These are phyloP conservation scores for Acomys russatus DNA, from an alignment of 2,797 vertebrate genomes.

Conservation along the genomic window DNA sequence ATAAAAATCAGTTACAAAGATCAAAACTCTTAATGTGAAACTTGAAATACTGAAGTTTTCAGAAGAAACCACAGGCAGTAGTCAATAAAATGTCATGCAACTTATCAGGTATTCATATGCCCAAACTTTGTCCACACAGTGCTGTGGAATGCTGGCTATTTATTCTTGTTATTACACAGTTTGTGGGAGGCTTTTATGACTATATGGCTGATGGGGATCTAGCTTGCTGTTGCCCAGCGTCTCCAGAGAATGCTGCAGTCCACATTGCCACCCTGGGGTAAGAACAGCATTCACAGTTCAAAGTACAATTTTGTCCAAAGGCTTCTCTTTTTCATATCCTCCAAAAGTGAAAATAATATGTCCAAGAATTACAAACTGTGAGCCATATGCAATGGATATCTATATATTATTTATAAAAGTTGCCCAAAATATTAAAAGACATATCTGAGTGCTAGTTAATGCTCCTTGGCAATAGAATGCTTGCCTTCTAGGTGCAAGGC, in stretches of 20 bases:
- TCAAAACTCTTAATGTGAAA: background rate
- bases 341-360: background rate
- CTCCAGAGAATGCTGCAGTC: background rate
- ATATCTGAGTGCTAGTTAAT: background rate
- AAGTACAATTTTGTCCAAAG: background rate
- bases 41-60: background rate
- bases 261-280: background rate
- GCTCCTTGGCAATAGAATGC: background rate
- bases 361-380: background rate
- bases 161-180: background rate
- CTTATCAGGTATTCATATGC: background rate
- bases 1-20: background rate
- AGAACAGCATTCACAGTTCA: background rate
- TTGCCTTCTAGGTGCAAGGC: background rate
- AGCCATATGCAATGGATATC: background rate
- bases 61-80: background rate
- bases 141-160: background rate
- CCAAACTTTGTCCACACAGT: background rate
- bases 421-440: background rate
- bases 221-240: background rate
- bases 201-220: background rate
- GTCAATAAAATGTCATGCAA: background rate
- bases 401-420: conserved; percentile 10
- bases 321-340: background rate
- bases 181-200: background rate